phyloP scores from a whole-genome alignment of 2,797 vertebrate species.

The Dendrocincla fuliginosa region DNA sequence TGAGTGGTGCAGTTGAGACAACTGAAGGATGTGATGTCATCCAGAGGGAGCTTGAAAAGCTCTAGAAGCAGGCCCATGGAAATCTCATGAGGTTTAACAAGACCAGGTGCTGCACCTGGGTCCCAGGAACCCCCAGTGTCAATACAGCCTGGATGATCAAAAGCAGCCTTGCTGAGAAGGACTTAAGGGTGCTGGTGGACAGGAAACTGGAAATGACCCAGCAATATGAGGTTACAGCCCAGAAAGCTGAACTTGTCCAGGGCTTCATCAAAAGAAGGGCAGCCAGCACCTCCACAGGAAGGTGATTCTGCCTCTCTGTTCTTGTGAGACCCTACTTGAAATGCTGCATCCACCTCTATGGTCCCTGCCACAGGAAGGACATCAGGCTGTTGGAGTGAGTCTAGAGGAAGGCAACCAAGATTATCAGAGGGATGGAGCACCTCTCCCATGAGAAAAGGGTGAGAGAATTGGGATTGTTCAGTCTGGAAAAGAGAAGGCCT shows the following conservation, averaged over 20 bases:
- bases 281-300: neutral
- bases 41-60: neutral
- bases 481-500: neutral
- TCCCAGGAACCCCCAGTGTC: neutral
- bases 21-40: neutral
- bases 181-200: neutral
- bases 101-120: neutral
- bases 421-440: neutral
- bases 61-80: neutral
- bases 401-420: neutral
- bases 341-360: neutral
- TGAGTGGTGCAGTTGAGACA: neutral
- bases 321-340: neutral
- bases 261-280: neutral
- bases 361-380: neutral
- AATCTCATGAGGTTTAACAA: neutral
- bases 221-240: neutral
- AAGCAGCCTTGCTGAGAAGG: neutral
- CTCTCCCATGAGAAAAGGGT: neutral
- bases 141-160: neutral
- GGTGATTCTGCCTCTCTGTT: neutral
- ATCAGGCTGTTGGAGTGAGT: neutral
- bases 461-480: neutral
- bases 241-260: neutral
- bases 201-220: neutral